Evolutionary conservation across 2,888 invertebrate genomes (phyloP).

Genomic region (Cephalotes varians): DNA sequence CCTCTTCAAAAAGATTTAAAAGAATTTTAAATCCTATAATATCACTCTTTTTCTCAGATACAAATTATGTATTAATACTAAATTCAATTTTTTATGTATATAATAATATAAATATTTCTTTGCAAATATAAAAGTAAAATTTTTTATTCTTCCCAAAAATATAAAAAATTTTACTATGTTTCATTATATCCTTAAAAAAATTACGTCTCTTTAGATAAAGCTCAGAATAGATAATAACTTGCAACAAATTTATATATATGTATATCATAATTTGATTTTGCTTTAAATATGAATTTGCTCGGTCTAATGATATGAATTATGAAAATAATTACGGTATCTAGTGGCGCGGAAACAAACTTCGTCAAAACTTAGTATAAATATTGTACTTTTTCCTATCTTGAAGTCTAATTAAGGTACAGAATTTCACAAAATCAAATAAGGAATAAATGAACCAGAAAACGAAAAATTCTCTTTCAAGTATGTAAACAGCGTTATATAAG

Average conservation of each 20-base stretch:
- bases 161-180: background rate
- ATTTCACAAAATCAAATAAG: slow-evolving; percentile 12
- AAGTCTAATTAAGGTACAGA: background rate
- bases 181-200: background rate
- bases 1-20: background rate
- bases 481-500: background rate
- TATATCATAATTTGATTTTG: background rate
- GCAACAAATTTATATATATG: background rate
- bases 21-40: background rate
- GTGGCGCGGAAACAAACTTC: slow-evolving; percentile 57
- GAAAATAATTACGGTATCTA: slow-evolving; percentile 59
- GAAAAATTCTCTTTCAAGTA: background rate
- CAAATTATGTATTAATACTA: background rate
- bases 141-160: background rate
- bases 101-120: background rate
- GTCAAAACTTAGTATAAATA: slow-evolving; percentile 66
- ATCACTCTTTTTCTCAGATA: background rate
- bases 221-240: background rate
- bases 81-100: background rate
- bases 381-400: slow-evolving; percentile 17
- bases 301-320: slow-evolving; percentile 63
- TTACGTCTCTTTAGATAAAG: background rate
- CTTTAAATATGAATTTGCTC: background rate
- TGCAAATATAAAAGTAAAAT: background rate
- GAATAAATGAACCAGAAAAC: background rate